phyloP scores from a whole-genome alignment of 2,113 vertebrate genomes.

The Chaenogobius annularis region DNA sequence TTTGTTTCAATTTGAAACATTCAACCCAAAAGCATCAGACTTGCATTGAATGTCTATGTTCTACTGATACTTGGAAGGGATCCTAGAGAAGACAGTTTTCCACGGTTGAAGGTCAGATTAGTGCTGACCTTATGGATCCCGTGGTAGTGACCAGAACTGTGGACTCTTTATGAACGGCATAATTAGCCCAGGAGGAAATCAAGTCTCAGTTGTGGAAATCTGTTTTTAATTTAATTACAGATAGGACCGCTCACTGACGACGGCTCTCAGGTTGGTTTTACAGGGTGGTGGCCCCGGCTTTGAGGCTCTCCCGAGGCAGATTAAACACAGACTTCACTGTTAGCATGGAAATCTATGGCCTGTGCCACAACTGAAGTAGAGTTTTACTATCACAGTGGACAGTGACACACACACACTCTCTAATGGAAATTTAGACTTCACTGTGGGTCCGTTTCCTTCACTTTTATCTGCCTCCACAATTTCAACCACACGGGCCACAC shows the following conservation, averaged over 20 bases:
- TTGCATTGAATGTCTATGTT: too few relatives aligned
- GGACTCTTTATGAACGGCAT: conserved; percentile 40
- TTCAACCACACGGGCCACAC: conserved; percentile 29
- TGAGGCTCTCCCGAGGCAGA: conserved; percentile 57
- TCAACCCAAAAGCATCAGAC: background rate
- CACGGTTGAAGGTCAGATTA: conserved; percentile 54
- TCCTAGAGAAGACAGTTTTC: background rate
- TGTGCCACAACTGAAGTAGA: conserved; percentile 16
- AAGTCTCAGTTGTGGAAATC: conserved; percentile 63
- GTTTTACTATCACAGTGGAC: conserved; percentile 17
- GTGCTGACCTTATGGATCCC: conserved; percentile 55
- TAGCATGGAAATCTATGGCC: conserved; percentile 52
- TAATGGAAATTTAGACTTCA: conserved; percentile 21
- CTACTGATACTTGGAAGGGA: too few relatives aligned
- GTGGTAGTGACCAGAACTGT: conserved; percentile 55
- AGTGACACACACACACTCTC: conserved; percentile 10
- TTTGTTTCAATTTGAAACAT: background rate
- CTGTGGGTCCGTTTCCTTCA: conserved; percentile 6
- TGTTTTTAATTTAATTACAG: conserved; percentile 75
- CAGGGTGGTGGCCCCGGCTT: conserved; percentile 49
- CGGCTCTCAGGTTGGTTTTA: conserved; percentile 56
- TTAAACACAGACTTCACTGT: conserved; percentile 48
- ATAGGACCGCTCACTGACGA: conserved; percentile 45
- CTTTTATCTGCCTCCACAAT: conserved; percentile 26
- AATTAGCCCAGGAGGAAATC: conserved; percentile 68